Conservation (phyloP, 2,888 invertebrate genomes). For the Callyntrura sp. region DNA sequence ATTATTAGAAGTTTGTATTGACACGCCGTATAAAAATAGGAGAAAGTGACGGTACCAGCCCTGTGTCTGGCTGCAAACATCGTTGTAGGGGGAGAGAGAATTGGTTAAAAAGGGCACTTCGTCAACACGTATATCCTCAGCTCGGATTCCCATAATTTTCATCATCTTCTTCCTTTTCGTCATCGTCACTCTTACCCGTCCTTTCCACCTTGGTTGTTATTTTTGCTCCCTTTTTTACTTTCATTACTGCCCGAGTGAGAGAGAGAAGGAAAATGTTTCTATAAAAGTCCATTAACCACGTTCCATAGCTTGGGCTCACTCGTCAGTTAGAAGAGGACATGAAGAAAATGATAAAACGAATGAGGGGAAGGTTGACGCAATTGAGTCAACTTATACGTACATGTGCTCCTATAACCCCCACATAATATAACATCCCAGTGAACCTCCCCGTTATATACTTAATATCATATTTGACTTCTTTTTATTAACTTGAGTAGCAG, state of each 20-base stretch:
- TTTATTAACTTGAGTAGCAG: constrained; percentile 3
- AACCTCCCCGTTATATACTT: too few species aligned
- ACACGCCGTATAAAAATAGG: not conserved
- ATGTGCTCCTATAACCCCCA: too few species aligned
- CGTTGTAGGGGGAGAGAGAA: constrained; percentile 7
- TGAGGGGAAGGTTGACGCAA: constrained; percentile 28
- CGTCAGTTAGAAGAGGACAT: not conserved
- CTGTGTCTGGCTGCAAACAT: constrained; percentile 1
- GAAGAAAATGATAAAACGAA: not conserved
- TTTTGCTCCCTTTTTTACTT: not conserved
- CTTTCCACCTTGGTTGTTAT: constrained; percentile 10
- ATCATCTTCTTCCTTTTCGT: not conserved
- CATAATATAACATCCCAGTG: too few species aligned
- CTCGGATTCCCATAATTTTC: too few species aligned
- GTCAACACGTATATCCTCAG: constrained; percentile 24
- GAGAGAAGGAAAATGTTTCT: not conserved
- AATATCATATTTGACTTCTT: not conserved
- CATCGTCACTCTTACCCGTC: constrained; percentile 27
- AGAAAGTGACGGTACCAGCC: constrained; percentile 14
- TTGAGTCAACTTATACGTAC: not conserved
- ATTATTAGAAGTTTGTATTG: constrained; percentile 18
- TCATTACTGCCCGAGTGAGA: not conserved
- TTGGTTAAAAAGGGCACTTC: constrained; percentile 21
- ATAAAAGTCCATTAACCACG: not conserved
- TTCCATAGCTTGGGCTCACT: not conserved